phyloP scores from a whole-genome alignment of 1,140 invertebrate species.

The Nymphalis io region DNA sequence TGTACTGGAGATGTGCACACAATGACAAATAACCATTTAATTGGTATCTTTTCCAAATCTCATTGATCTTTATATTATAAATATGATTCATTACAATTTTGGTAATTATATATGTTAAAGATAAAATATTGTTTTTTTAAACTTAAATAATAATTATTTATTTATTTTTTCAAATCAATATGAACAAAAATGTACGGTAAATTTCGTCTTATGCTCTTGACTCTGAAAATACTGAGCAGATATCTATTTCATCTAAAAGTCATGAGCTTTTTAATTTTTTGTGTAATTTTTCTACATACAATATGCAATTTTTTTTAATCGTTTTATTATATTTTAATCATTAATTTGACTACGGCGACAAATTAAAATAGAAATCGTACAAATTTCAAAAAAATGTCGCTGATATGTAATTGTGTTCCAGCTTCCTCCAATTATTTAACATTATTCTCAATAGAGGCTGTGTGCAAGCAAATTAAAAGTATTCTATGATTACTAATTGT shows the following conservation, averaged over 20 bases:
- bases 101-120: constrained; percentile 57
- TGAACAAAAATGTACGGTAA: constrained; percentile 34
- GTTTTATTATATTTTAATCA: constrained; percentile 31
- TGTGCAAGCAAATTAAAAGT: constrained; percentile 78
- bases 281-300: constrained; percentile 33
- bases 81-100: constrained; percentile 56
- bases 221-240: constrained; percentile 32
- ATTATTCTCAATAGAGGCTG: constrained; percentile 77
- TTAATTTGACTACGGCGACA: not conserved
- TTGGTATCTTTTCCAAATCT: constrained; percentile 63
- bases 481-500: constrained; percentile 62
- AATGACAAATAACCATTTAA: constrained; percentile 45
- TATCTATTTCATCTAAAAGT: constrained; percentile 34
- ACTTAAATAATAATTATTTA: constrained; percentile 10
- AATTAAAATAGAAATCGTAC: constrained; percentile 26
- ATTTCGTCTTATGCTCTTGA: constrained; percentile 46
- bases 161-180: not conserved
- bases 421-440: constrained; percentile 57
- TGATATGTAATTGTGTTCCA: constrained; percentile 45
- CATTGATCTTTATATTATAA: constrained; percentile 54
- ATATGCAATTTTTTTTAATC: constrained; percentile 34
- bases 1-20: constrained; percentile 71
- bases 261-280: constrained; percentile 13
- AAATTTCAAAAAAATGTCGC: constrained; percentile 43
- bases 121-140: constrained; percentile 39